A percentile compares a stretch with the other conserved stretches of the same genome.
Conservation (phyloP, 1,140 invertebrate species). For the Ooceraea biroi region DNA sequence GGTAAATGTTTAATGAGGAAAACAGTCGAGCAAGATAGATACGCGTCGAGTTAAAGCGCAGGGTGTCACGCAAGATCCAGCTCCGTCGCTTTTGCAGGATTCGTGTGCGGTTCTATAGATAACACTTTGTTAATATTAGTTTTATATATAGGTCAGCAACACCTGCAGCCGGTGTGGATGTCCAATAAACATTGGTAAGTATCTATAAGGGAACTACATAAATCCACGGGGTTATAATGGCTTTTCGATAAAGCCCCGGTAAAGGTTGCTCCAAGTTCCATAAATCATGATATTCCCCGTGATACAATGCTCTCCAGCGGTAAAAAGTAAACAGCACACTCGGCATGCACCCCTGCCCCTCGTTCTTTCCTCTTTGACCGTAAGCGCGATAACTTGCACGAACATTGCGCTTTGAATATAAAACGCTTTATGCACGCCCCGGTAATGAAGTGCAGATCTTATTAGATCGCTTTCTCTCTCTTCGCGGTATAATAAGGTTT, state of each 20-base stretch:
- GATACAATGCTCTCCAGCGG: slow-evolving; percentile 32
- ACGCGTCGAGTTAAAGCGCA: neutral
- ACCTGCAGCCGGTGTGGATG: slow-evolving; percentile 5
- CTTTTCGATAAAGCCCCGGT: slow-evolving; percentile 64
- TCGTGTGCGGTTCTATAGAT: too few species aligned
- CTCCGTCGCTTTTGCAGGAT: slow-evolving; percentile 18
- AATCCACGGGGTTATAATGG: slow-evolving; percentile 64
- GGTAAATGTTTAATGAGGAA: slow-evolving; percentile 44
- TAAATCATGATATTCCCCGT: slow-evolving; percentile 61
- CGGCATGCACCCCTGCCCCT: neutral
- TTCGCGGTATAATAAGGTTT: slow-evolving; percentile 26
- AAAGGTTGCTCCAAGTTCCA: slow-evolving; percentile 54
- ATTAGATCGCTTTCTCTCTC: slow-evolving; percentile 30
- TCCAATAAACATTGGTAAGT: slow-evolving; percentile 59
- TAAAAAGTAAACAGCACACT: too few species aligned
- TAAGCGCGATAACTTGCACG: slow-evolving; percentile 51
- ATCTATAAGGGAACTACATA: slow-evolving; percentile 57
- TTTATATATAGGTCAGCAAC: slow-evolving; percentile 19
- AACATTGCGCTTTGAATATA: slow-evolving; percentile 54
- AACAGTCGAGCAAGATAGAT: neutral
- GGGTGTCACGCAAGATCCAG: slow-evolving; percentile 24
- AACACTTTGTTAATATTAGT: slow-evolving; percentile 53
- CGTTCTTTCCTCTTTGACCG: slow-evolving; percentile 40
- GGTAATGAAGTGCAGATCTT: slow-evolving; percentile 51
- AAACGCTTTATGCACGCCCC: slow-evolving; percentile 16